These are phyloP conservation scores for Apotomis betuletana DNA, from an alignment of 2,888 invertebrate genomes.

Conservation along the genomic window DNA sequence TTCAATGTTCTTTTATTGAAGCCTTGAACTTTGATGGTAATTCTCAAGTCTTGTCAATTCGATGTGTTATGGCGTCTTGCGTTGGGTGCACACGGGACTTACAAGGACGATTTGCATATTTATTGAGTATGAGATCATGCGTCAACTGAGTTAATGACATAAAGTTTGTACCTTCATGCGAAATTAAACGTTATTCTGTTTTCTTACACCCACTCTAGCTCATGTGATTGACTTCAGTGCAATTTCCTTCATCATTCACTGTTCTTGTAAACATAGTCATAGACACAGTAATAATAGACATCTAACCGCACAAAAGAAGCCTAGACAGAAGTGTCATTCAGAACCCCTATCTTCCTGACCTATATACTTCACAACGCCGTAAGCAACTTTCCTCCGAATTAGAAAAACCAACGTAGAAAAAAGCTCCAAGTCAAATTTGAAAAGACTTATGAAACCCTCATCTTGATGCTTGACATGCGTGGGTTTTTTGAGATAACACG, in stretches of 20 bases:
- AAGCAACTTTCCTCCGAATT: background rate
- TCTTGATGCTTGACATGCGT: constrained; percentile 34
- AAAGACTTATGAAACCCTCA: constrained; percentile 32
- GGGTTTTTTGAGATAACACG: constrained; percentile 38
- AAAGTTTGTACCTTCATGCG: background rate
- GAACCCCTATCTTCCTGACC: background rate
- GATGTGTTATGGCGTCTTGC: background rate
- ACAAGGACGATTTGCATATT: constrained; percentile 29
- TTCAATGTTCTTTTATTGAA: constrained; percentile 21
- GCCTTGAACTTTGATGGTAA: constrained; percentile 10
- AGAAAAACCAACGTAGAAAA: background rate
- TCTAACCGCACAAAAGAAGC: constrained; percentile 13
- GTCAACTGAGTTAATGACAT: constrained; percentile 2
- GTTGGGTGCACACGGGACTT: constrained; percentile 12
- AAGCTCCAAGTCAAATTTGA: background rate
- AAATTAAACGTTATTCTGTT: background rate
- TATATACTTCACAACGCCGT: background rate
- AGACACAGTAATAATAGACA: background rate
- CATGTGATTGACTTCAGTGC: background rate
- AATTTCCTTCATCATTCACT: no score
- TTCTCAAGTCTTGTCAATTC: background rate
- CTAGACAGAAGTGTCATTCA: background rate
- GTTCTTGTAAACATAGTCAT: no score
- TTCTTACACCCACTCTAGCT: background rate
- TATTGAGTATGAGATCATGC: constrained; percentile 11